Conservation (phyloP, 1,140 invertebrate species). For the Nylanderia fulva region DNA sequence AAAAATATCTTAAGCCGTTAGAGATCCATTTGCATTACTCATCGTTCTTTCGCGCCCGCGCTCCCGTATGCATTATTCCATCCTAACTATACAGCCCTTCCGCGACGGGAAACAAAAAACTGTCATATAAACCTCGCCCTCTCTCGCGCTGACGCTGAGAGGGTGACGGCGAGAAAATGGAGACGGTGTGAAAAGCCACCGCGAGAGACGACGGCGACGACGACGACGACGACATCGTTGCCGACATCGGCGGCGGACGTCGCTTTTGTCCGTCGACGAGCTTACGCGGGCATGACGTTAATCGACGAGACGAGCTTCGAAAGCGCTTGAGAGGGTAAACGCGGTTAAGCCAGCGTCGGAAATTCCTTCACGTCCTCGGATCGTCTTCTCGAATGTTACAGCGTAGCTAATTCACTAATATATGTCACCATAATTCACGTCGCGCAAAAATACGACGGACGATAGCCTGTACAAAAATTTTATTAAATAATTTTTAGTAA, state of each 20-base stretch:
- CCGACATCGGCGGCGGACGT: slow-evolving; percentile 39
- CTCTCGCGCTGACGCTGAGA: slow-evolving; percentile 13
- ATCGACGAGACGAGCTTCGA: slow-evolving; percentile 61
- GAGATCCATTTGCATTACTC: slow-evolving; percentile 52
- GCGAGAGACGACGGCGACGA: slow-evolving; percentile 33
- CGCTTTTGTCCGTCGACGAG: slow-evolving; percentile 62
- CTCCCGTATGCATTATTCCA: slow-evolving; percentile 52
- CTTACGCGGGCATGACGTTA: slow-evolving; percentile 58
- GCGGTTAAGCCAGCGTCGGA: slow-evolving; percentile 47
- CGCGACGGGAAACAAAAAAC: slow-evolving; percentile 55
- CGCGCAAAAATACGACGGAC: neutral
- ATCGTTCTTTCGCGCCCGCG: slow-evolving; percentile 42
- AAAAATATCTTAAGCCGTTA: slow-evolving; percentile 38
- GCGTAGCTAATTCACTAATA: slow-evolving; percentile 33
- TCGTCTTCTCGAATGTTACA: slow-evolving; percentile 24
- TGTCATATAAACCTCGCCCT: slow-evolving; percentile 60
- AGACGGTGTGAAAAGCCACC: slow-evolving; percentile 67
- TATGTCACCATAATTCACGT: slow-evolving; percentile 7
- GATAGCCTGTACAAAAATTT: no score
- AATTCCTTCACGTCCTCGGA: slow-evolving; percentile 35
- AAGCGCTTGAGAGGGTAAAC: slow-evolving; percentile 50
- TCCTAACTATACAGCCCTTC: slow-evolving; percentile 51
- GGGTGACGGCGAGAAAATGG: slow-evolving; percentile 65
- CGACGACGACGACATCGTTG: slow-evolving; percentile 31
- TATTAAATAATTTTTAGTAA: no score